Conservation (phyloP, 2,113 vertebrate species). For the Theropithecus gelada region DNA sequence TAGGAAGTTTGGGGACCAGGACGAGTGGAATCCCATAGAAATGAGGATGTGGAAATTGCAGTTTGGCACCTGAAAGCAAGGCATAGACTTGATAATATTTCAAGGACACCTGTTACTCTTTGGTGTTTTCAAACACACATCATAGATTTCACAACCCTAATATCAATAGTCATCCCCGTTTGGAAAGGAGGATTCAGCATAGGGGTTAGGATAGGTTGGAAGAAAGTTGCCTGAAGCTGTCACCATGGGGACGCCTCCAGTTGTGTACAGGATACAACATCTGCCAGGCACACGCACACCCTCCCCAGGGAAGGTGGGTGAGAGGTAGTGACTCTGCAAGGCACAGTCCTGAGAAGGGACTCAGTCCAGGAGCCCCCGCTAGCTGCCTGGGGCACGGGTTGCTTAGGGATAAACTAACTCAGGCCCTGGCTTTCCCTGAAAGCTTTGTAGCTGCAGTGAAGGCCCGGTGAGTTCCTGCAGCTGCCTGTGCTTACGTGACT, state of each 20-base stretch:
- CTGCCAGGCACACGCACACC: background rate
- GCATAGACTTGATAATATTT: background rate
- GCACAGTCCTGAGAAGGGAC: background rate
- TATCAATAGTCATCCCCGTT: background rate
- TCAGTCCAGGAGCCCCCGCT: background rate
- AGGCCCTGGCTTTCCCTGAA: background rate
- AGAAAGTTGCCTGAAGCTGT: background rate
- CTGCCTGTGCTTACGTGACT: background rate
- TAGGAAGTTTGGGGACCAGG: background rate
- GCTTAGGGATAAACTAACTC: background rate
- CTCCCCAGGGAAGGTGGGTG: accelerated
- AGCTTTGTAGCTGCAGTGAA: background rate
- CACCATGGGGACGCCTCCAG: background rate
- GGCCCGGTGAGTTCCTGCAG: background rate
- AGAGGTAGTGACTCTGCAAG: no score
- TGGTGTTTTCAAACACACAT: background rate
- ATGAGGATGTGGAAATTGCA: background rate
- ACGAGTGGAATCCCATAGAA: background rate
- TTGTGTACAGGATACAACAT: accelerated
- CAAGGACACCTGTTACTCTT: background rate
- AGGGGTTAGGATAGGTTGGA: background rate
- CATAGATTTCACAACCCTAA: background rate
- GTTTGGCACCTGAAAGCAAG: background rate
- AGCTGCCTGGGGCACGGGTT: background rate
- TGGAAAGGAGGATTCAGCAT: background rate